phyloP scores from a whole-genome alignment of 2,113 vertebrate species.

The Alces alces region DNA sequence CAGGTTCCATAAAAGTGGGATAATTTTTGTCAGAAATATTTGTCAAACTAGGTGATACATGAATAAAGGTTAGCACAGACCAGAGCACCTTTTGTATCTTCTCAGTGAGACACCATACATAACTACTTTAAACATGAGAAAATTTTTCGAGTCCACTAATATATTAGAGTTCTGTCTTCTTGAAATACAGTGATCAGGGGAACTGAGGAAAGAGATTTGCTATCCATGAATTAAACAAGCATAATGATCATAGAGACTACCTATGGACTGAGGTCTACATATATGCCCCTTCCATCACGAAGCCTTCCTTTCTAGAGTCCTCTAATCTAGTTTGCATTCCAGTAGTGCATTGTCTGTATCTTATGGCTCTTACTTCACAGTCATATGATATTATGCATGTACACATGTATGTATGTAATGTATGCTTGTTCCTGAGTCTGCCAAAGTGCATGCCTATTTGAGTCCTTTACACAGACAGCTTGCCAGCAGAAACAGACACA shows the following conservation, averaged over 20 bases:
- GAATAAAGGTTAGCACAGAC: background rate
- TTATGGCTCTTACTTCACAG: background rate
- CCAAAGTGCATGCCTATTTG: background rate
- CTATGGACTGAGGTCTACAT: background rate
- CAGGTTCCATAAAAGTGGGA: background rate
- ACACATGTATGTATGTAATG: no score
- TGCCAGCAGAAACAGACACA: background rate
- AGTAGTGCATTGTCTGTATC: background rate
- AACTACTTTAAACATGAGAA: background rate
- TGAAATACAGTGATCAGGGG: background rate
- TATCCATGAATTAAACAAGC: background rate
- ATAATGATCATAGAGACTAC: background rate
- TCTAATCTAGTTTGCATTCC: background rate
- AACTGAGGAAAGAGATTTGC: background rate
- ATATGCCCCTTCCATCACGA: background rate
- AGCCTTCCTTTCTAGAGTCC: background rate
- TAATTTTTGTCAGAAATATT: background rate
- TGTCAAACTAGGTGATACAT: background rate
- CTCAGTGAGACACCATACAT: background rate
- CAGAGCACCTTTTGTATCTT: background rate
- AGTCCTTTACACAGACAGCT: background rate
- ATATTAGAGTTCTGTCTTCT: background rate
- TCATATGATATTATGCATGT: background rate
- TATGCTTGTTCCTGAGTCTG: background rate
- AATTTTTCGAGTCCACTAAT: background rate